These are phyloP conservation scores for Lagodon rhomboides DNA, from an alignment of 2,797 vertebrate genomes.

Conservation along the genomic window DNA sequence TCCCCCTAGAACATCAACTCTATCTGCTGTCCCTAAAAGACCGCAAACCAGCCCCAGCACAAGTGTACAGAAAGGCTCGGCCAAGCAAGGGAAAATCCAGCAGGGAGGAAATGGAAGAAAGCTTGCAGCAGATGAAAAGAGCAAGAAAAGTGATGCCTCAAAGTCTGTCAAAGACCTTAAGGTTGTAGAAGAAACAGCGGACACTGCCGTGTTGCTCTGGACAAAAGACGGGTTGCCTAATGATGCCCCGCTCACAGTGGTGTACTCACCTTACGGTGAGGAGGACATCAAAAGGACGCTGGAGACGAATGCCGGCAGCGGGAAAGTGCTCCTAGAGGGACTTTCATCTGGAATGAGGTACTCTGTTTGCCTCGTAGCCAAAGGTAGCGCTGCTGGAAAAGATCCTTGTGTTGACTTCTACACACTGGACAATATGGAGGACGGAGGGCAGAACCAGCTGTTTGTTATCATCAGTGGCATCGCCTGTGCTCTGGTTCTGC, in stretches of 20 bases:
- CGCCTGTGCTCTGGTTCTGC: conserved; percentile 87
- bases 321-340: conserved; percentile 90
- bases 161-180: conserved; percentile 86
- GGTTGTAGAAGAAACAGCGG: conserved; percentile 88
- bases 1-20: conserved; percentile 37
- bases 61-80: conserved; percentile 47
- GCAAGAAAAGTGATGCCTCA: conserved; percentile 70
- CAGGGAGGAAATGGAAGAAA: conserved; percentile 73
- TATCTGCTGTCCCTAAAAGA: conserved; percentile 22
- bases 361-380: conserved; percentile 92
- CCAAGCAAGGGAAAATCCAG: conserved; percentile 67
- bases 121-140: conserved; percentile 77
- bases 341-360: conserved; percentile 90
- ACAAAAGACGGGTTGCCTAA: conserved; percentile 79
- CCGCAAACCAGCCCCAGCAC: conserved; percentile 48
- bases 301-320: conserved; percentile 87
- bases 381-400: conserved; percentile 84
- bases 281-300: conserved; percentile 88
- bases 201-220: conserved; percentile 93
- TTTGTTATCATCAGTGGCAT: conserved; percentile 85
- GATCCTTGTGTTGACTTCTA: conserved; percentile 94
- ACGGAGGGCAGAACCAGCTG: conserved; percentile 77
- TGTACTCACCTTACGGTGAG: conserved; percentile 92
- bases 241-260: conserved; percentile 85
- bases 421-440: conserved; percentile 79